phyloP scores from a whole-genome alignment of 1,140 invertebrate genomes.

The Pseudomyrmex cubaensis region DNA sequence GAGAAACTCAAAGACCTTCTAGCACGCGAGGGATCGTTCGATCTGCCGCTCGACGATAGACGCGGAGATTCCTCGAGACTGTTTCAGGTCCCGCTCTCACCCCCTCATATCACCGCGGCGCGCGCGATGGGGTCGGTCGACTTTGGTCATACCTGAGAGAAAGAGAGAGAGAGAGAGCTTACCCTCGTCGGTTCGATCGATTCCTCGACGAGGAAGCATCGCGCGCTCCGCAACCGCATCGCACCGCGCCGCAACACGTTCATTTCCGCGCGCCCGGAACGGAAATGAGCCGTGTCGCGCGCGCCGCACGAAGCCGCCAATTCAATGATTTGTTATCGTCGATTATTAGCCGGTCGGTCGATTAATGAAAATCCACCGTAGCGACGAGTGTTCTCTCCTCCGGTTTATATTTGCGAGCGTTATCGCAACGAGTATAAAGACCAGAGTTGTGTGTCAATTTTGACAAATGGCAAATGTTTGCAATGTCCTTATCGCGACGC shows the following conservation, averaged over 20 bases:
- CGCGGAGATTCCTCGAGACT: conserved; percentile 16
- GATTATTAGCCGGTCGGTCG: conserved; percentile 4
- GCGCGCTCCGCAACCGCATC: neutral
- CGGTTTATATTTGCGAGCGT: too few relatives aligned
- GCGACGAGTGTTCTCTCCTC: too few relatives aligned
- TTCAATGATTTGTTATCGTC: neutral
- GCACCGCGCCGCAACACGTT: conserved; percentile 16
- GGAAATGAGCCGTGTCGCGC: conserved; percentile 26
- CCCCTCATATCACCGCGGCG: neutral
- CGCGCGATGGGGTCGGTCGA: conserved; percentile 16
- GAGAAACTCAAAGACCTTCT: conserved; percentile 56
- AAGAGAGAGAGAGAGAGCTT: neutral
- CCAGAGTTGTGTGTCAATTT: too few relatives aligned
- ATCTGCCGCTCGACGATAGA: conserved; percentile 49
- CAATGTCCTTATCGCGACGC: too few relatives aligned
- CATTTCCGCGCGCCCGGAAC: conserved; percentile 34
- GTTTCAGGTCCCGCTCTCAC: neutral
- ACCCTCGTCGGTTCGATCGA: conserved; percentile 26
- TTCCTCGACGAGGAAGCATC: neutral
- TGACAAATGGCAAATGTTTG: too few relatives aligned
- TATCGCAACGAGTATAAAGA: too few relatives aligned
- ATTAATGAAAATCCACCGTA: neutral
- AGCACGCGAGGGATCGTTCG: conserved; percentile 63
- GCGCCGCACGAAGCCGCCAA: neutral
- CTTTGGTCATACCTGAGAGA: conserved; percentile 19